Evolutionary conservation across 1,140 invertebrate genomes (phyloP).

Genomic region (Bradysia coprophila): DNA sequence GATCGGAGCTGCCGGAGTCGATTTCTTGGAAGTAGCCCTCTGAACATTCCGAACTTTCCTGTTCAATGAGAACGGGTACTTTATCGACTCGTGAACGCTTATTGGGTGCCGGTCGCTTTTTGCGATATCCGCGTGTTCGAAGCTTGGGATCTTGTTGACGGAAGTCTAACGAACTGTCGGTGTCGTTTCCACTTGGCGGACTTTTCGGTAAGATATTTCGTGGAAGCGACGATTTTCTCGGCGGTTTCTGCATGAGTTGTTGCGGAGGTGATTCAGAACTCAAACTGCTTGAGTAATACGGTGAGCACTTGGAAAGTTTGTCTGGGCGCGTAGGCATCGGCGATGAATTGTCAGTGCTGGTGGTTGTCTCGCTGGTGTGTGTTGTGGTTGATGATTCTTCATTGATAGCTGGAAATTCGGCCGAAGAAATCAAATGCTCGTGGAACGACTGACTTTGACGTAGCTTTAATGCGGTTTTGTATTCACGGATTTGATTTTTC

Average conservation of each 20-base stretch:
- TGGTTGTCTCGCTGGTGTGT: slow-evolving; percentile 14
- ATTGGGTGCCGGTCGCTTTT: slow-evolving; percentile 32
- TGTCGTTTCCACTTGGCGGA: slow-evolving; percentile 46
- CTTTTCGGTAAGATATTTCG: slow-evolving; percentile 33
- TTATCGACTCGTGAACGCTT: slow-evolving; percentile 32
- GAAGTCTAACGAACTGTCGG: slow-evolving; percentile 43
- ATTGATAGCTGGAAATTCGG: slow-evolving; percentile 2
- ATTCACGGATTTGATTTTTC: slow-evolving; percentile 38
- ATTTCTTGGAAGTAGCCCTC: slow-evolving; percentile 45
- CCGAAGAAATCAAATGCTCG: slow-evolving; percentile 29
- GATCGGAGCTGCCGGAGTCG: slow-evolving; percentile 38
- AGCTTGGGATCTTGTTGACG: slow-evolving; percentile 34
- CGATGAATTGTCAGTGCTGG: slow-evolving; percentile 20
- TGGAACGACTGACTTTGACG: slow-evolving; percentile 39
- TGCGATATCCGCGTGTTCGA: slow-evolving; percentile 36
- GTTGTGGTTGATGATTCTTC: slow-evolving; percentile 10
- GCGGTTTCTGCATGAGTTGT: slow-evolving; percentile 32
- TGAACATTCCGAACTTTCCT: slow-evolving; percentile 38
- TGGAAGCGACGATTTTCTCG: slow-evolving; percentile 29
- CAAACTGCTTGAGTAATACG: slow-evolving; percentile 47
- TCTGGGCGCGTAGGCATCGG: slow-evolving; percentile 23
- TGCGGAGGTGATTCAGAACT: slow-evolving; percentile 46
- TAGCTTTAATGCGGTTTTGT: slow-evolving; percentile 34
- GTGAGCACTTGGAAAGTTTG: slow-evolving; percentile 40
- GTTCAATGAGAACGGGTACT: slow-evolving; percentile 27